Base-by-base conservation (phyloP, 2,113 vertebrate species). In the Ailurus styani region DNA sequence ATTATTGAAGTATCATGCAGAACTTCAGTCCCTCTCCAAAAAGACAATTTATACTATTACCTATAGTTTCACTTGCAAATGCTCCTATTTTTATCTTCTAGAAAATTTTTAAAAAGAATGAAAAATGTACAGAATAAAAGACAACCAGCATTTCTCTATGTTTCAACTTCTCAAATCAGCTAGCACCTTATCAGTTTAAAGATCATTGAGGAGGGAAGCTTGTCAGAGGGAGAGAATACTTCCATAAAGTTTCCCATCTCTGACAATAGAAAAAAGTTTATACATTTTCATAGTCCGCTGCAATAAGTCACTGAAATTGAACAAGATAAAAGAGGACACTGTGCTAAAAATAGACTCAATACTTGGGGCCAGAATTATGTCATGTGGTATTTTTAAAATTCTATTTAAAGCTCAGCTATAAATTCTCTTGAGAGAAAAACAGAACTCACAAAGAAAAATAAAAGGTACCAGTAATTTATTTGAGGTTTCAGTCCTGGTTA, bases 321-420 rank as follows among this genome's bases (percentile, higher is more conserved):
- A 93, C 34, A 85, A 94, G 90, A 87, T 52, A 70, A 34, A 83
- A 55, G 70, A 92, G 81, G 82, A 73, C 66, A 95, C 15, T 45
- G 34, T 95, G 34, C 87, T 92, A 97, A 93, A 96, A 93, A 81
- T 2, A 95, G 68, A 42, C 34, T 57, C 52, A 15, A 90, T 70
- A 86, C 54, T 87, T 73, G 10, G n/a, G 62, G 78, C 29, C 68
- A 88, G 62, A 93, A 78, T 66, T 83, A 91, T 31, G 18, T 77
- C 82, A 85, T 54, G 20, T 23, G 40, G 47, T 64, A 70, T 29
- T 40, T 52, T 85, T 79, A 34, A 27, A 29, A 47, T 90, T 93
- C 70, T 95, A 64, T 64, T 89, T 87, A 89, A 95, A 93, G 70
- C 25, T 88, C 37, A 84, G 77, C 54, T n/a, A 87, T 57, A 97